Evolutionary conservation across 2,113 vertebrate genomes (phyloP).

Genomic region (Paratilapia polleni): DNA sequence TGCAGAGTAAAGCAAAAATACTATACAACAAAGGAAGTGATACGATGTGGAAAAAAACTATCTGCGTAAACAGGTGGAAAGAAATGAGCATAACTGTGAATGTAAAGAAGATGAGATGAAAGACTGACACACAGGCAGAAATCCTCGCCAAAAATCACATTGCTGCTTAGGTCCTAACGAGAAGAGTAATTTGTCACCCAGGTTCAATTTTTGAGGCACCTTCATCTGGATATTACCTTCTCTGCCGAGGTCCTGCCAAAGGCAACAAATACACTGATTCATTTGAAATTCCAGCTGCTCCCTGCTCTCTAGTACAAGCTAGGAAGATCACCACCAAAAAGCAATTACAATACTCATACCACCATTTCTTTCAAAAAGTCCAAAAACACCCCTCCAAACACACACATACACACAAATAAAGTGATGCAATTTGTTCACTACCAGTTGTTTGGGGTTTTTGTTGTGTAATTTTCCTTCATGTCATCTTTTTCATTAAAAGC

Average conservation of each 20-base stretch:
- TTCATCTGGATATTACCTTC: constrained; percentile 54
- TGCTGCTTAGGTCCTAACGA: constrained; percentile 43
- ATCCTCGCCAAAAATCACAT: constrained; percentile 18
- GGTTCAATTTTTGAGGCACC: constrained; percentile 52
- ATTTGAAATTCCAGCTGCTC: constrained; percentile 70
- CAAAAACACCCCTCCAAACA: background rate
- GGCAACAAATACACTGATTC: constrained; percentile 54
- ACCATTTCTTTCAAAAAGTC: constrained; percentile 37
- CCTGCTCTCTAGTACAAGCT: constrained; percentile 26
- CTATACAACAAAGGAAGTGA: background rate
- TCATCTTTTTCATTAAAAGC: constrained; percentile 34
- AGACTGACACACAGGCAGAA: constrained; percentile 22
- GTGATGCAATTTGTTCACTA: constrained; percentile 30
- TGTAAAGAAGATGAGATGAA: constrained; percentile 24
- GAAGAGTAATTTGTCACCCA: constrained; percentile 63
- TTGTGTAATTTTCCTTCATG: background rate
- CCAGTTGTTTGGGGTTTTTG: constrained; percentile 25
- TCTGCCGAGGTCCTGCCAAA: constrained; percentile 42
- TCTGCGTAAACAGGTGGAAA: background rate
- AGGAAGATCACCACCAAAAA: constrained; percentile 59
- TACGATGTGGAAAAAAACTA: background rate
- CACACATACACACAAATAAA: background rate
- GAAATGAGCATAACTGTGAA: constrained; percentile 5
- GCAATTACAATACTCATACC: constrained; percentile 55
- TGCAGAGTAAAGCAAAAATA: background rate